Evolutionary conservation across 2,888 invertebrate species (phyloP).

Genomic region (Atethmia centrago): DNA sequence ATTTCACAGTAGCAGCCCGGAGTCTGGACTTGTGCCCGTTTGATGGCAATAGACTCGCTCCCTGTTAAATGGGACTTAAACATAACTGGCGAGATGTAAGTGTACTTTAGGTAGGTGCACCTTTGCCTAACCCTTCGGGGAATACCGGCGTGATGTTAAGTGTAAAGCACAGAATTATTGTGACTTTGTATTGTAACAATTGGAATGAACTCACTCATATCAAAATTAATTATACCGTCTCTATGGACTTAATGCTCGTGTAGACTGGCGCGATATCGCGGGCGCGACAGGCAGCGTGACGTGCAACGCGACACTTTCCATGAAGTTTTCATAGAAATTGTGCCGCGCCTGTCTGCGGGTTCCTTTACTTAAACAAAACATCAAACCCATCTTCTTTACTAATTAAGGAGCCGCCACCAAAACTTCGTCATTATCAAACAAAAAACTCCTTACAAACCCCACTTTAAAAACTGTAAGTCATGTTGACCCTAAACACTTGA

Average conservation of each 20-base stretch:
- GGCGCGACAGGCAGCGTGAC: too few species aligned
- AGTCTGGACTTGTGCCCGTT: too few species aligned
- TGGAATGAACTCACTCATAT: neutral
- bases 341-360: too few species aligned
- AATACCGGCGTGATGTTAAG: neutral
- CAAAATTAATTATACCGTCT: neutral
- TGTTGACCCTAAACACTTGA: constrained; percentile 60
- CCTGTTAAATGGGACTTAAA: neutral
- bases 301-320: too few species aligned
- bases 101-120: neutral
- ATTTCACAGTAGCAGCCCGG: neutral
- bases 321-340: too few species aligned
- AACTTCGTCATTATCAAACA: constrained; percentile 51
- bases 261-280: too few species aligned
- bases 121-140: neutral
- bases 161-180: neutral
- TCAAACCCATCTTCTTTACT: constrained; percentile 28
- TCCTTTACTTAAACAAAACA: constrained; percentile 18
- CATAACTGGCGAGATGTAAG: neutral
- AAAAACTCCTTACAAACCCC: constrained; percentile 46
- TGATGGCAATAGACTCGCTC: neutral
- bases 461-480: constrained; percentile 62
- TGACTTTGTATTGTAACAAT: neutral
- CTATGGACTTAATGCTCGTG: too few species aligned
- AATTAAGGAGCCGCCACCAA: constrained; percentile 49